Evolutionary conservation across 2,113 vertebrate genomes (phyloP).

Genomic region (Apaloderma vittatum): DNA sequence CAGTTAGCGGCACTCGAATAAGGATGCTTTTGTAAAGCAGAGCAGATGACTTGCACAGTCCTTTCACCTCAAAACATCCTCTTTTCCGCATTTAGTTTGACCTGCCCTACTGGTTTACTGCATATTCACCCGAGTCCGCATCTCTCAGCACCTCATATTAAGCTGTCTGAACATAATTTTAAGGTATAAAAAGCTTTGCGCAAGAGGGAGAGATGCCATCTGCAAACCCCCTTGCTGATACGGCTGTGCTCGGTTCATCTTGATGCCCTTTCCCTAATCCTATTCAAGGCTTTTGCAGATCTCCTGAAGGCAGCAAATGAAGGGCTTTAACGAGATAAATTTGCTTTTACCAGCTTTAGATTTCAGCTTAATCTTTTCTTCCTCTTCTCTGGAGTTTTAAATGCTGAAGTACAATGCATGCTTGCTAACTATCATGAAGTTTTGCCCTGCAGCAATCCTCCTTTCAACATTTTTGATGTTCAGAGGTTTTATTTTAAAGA

Average conservation of each 20-base stretch:
- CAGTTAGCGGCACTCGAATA: too few species aligned
- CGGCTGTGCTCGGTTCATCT: neutral
- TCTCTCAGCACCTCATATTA: neutral
- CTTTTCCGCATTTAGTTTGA: neutral
- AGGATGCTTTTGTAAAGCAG: neutral
- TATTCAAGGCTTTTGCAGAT: neutral
- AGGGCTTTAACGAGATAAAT: neutral
- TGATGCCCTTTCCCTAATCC: conserved; percentile 29
- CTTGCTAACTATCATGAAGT: neutral
- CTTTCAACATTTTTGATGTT: neutral
- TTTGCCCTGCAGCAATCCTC: neutral
- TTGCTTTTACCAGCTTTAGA: neutral
- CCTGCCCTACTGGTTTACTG: neutral
- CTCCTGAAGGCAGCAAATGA: neutral
- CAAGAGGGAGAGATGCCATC: neutral
- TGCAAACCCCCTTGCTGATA: neutral
- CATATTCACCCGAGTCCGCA: neutral
- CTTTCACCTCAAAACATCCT: neutral
- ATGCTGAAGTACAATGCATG: neutral
- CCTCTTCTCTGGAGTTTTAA: neutral
- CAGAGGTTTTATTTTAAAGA: neutral
- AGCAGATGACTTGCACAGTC: neutral
- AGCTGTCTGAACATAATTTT: neutral
- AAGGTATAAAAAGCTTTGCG: neutral
- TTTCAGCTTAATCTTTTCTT: neutral